Conservation (phyloP, 2,113 vertebrate genomes). For the Mixornis gularis region DNA sequence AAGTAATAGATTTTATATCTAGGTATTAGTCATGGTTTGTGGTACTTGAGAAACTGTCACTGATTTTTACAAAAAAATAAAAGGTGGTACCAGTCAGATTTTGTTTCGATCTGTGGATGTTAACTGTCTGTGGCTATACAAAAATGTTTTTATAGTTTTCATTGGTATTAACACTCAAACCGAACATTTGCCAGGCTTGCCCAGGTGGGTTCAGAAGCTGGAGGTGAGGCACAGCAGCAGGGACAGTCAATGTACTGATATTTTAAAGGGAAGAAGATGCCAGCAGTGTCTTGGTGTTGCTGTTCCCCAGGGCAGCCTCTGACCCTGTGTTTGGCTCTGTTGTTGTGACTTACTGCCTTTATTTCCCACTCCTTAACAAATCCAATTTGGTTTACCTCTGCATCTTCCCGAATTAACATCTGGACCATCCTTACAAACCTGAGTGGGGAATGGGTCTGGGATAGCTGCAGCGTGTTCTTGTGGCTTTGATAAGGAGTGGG, state of each 20-base stretch:
- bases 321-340: neutral
- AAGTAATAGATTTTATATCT: neutral
- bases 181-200: neutral
- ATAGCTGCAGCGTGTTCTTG: neutral
- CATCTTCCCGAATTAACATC: neutral
- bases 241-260: accelerated
- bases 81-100: neutral
- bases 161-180: neutral
- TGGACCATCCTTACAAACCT: accelerated
- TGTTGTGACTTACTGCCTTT: neutral
- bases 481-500: neutral
- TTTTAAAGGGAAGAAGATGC: neutral
- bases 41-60: neutral
- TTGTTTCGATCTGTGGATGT: neutral
- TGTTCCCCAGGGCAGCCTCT: neutral
- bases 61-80: neutral
- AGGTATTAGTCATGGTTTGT: neutral
- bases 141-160: accelerated
- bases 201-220: neutral
- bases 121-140: neutral
- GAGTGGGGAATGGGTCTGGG: neutral
- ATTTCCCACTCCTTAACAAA: neutral
- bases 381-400: accelerated
- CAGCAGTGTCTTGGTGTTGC: neutral
- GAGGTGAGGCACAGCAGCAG: neutral